These are phyloP conservation scores for Neoaliturus tenellus DNA, from an alignment of 2,888 invertebrate genomes.

Conservation along the genomic window DNA sequence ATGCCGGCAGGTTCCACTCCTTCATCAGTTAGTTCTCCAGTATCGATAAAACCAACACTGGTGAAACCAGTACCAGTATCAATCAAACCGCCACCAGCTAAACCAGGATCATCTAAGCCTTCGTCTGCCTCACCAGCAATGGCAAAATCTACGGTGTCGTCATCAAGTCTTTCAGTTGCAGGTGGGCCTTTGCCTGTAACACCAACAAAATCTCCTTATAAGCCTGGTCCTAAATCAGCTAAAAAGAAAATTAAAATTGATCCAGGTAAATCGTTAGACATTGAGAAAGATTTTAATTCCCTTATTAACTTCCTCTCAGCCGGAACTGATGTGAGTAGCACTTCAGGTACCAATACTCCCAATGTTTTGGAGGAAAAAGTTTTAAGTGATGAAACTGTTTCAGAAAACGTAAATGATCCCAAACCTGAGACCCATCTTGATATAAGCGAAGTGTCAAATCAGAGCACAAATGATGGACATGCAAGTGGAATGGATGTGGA, in stretches of 20 bases:
- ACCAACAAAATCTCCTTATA: not conserved
- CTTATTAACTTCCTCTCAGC: conserved; percentile 37
- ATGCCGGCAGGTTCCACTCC: conserved; percentile 17
- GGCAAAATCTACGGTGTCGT: too few species aligned
- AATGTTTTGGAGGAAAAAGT: not conserved
- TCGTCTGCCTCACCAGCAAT: not conserved
- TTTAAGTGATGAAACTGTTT: not conserved
- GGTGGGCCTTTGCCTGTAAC: not conserved
- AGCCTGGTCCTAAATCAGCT: conserved; percentile 15
- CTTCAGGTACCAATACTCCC: not conserved
- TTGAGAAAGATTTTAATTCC: conserved; percentile 36
- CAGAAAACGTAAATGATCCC: not conserved
- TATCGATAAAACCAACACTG: not conserved
- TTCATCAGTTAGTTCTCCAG: not conserved
- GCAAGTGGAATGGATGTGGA: not conserved
- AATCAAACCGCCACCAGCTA: not conserved
- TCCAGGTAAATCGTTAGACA: conserved; percentile 25
- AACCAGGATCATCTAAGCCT: not conserved
- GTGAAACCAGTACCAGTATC: not conserved
- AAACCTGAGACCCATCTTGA: not conserved
- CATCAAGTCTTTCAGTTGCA: not conserved
- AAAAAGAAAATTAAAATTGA: conserved; percentile 46
- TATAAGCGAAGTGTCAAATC: conserved; percentile 16
- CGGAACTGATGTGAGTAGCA: not conserved
- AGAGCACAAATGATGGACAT: not conserved